These are phyloP conservation scores for Halcyon leucocephala DNA, from an alignment of 2,797 vertebrate species.

Conservation along the genomic window DNA sequence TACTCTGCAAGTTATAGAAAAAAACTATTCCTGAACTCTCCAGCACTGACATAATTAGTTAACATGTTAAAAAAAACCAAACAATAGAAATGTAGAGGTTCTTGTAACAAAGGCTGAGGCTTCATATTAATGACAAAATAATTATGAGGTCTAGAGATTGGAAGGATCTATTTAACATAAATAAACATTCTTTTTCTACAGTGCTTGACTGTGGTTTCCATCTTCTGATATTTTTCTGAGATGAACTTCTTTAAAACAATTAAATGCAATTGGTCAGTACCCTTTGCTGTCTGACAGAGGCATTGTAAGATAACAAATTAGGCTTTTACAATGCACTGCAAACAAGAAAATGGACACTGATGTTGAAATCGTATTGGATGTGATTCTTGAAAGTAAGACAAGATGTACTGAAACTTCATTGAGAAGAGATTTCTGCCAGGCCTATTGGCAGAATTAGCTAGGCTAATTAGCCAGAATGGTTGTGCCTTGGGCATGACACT, in stretches of 20 bases:
- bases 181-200: background rate
- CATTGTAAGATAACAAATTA: background rate
- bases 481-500: background rate
- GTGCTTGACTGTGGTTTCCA: background rate
- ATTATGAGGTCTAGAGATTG: background rate
- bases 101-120: background rate
- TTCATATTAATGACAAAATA: background rate
- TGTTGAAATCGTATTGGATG: background rate
- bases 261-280: background rate
- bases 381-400: conserved; percentile 6
- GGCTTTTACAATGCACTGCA: background rate
- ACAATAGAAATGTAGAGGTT: background rate
- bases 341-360: background rate
- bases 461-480: conserved; percentile 13
- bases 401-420: background rate
- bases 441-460: background rate
- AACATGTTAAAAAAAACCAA: background rate
- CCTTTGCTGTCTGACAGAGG: background rate
- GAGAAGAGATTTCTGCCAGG: background rate
- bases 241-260: background rate
- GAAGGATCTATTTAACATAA: background rate
- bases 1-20: background rate
- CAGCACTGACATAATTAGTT: background rate
- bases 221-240: background rate
- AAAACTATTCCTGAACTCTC: background rate